phyloP scores from a whole-genome alignment of 2,888 invertebrate species.

The Protodeltote pygarga region DNA sequence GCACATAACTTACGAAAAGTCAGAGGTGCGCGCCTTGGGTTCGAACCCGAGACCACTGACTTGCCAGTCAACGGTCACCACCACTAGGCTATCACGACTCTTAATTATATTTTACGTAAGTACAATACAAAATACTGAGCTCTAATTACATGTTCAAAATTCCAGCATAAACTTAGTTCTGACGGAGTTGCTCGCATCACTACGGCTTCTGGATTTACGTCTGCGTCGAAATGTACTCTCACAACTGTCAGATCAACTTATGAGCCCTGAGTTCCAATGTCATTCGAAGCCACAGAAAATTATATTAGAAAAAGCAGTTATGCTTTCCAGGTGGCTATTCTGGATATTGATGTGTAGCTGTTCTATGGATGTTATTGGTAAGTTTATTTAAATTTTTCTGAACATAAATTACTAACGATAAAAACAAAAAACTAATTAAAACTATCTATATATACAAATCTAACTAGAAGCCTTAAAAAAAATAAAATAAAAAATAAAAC shows the following conservation, averaged over 20 bases:
- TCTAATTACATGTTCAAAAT: constrained; percentile 26
- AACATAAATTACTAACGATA: too few relatives aligned
- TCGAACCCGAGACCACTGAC: too few relatives aligned
- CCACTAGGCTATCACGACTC: too few relatives aligned
- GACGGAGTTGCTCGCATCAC: constrained; percentile 59
- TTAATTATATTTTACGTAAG: too few relatives aligned
- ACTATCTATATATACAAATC: too few relatives aligned
- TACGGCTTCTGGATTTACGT: constrained; percentile 60
- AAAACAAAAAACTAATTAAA: too few relatives aligned
- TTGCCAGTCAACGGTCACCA: too few relatives aligned
- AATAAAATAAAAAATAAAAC: too few relatives aligned
- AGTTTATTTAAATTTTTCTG: constrained; percentile 11
- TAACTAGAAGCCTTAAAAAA: too few relatives aligned
- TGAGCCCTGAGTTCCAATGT: constrained; percentile 53
- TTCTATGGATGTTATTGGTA: constrained; percentile 55
- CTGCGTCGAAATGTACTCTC: constrained; percentile 53
- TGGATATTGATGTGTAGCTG: constrained; percentile 34
- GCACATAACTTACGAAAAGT: too few relatives aligned
- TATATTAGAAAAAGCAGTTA: constrained; percentile 53
- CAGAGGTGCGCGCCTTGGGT: too few relatives aligned
- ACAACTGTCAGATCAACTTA: constrained; percentile 54
- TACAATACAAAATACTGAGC: constrained; percentile 12
- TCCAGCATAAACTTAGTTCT: constrained; percentile 64
- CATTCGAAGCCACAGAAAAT: constrained; percentile 34
- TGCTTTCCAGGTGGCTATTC: constrained; percentile 51